Conservation (phyloP, 2,113 vertebrate species). For the Condylura cristata region DNA sequence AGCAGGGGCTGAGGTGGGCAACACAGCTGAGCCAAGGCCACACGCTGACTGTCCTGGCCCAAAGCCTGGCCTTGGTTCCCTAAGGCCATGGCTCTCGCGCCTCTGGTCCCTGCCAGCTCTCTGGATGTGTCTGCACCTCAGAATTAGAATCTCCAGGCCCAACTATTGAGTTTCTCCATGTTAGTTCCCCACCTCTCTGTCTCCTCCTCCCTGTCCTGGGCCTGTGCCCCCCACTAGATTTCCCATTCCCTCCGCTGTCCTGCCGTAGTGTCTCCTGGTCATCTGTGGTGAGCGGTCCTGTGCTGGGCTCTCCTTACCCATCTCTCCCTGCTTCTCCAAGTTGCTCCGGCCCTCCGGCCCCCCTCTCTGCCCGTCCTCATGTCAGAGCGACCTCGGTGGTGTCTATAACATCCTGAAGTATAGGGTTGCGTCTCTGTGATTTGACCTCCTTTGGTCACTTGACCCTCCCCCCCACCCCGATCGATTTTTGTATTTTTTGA, state of each 20-base stretch:
- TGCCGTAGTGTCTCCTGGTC: rapidly evolving
- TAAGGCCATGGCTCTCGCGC: rapidly evolving
- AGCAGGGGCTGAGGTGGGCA: neutral
- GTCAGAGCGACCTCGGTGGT: neutral
- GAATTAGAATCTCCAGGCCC: neutral
- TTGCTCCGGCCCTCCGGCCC: neutral
- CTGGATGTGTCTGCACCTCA: neutral
- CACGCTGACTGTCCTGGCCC: neutral
- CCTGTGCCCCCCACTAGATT: neutral
- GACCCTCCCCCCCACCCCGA: neutral
- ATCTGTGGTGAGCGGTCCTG: neutral
- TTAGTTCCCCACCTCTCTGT: neutral
- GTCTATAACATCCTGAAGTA: neutral
- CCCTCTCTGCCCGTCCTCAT: neutral
- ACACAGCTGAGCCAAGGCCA: neutral
- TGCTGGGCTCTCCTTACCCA: neutral
- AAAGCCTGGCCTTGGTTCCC: neutral
- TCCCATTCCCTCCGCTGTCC: neutral
- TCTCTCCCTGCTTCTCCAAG: neutral
- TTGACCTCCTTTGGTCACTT: neutral
- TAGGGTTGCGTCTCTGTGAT: neutral
- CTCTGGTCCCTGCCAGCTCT: rapidly evolving
- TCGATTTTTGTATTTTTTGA: neutral
- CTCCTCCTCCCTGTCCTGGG: rapidly evolving
- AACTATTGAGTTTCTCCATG: neutral